Evolutionary conservation across 2,888 invertebrate genomes (phyloP).

Genomic region (Halictus quadricinctus): DNA sequence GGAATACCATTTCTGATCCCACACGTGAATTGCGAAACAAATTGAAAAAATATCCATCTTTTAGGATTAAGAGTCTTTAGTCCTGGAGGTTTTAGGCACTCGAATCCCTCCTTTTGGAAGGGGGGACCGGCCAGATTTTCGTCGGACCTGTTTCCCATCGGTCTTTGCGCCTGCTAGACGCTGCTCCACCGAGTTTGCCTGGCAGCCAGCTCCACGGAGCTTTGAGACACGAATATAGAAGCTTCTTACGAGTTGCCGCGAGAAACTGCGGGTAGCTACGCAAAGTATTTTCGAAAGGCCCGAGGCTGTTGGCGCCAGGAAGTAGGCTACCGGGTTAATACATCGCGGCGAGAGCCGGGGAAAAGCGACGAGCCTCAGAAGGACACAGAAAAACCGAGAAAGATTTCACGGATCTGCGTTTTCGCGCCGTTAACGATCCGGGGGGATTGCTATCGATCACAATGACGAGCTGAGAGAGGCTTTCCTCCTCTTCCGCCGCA

Average conservation of each 20-base stretch:
- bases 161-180: background rate
- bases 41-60: background rate
- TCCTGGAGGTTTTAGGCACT: background rate
- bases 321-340: conserved; percentile 81
- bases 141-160: background rate
- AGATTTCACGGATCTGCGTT: conserved; percentile 33
- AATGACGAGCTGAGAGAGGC: background rate
- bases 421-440: background rate
- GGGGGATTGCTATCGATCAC: background rate
- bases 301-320: conserved; percentile 72
- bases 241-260: conserved; percentile 47
- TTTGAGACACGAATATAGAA: conserved; percentile 53
- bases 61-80: background rate
- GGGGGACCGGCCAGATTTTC: background rate
- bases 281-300: conserved; percentile 80
- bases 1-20: background rate
- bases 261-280: conserved; percentile 55
- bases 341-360: conserved; percentile 55
- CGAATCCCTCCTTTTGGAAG: background rate
- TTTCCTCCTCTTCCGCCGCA: background rate
- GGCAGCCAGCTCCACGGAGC: conserved; percentile 23
- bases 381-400: conserved; percentile 52
- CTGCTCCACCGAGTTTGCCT: conserved; percentile 15
- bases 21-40: background rate
- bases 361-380: conserved; percentile 41